Evolutionary conservation across 2,113 vertebrate genomes (phyloP).

Genomic region (Tupaia tana): DNA sequence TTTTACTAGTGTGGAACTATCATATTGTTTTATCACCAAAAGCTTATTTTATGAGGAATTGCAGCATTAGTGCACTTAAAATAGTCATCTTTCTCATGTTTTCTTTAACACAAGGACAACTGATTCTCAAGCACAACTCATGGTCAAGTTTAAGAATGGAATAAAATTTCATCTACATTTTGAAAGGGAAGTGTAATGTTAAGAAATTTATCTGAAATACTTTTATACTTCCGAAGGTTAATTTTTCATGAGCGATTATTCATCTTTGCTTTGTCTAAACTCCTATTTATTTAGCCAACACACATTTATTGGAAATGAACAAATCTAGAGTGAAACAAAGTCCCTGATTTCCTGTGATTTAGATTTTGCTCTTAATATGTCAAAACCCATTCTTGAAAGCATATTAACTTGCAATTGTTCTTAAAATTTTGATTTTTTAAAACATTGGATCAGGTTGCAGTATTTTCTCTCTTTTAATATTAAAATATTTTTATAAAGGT

Average conservation of each 20-base stretch:
- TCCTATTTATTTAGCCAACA: not conserved
- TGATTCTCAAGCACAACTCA: not conserved
- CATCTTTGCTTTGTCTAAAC: not conserved
- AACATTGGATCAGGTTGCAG: not conserved
- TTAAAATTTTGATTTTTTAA: not conserved
- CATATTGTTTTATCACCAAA: not conserved
- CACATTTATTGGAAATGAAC: not conserved
- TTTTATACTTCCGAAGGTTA: not conserved
- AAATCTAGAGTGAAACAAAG: not conserved
- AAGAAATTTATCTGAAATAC: conserved; percentile 38
- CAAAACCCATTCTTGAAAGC: not conserved
- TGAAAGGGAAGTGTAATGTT: not conserved
- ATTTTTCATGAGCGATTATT: conserved; percentile 15
- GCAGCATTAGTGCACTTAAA: not conserved
- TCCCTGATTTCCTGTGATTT: not conserved
- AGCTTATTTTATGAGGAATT: not conserved
- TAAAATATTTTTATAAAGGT: not conserved
- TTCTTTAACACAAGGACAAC: not conserved
- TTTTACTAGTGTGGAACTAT: not conserved
- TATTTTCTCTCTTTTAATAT: not conserved
- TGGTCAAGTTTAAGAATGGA: not conserved
- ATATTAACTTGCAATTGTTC: not conserved
- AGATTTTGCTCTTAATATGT: not conserved
- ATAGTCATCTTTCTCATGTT: conserved; percentile 7
- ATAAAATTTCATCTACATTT: conserved; percentile 21